Base-by-base conservation (phyloP, 2,797 vertebrate species). In the Rhinatrema bivittatum region DNA sequence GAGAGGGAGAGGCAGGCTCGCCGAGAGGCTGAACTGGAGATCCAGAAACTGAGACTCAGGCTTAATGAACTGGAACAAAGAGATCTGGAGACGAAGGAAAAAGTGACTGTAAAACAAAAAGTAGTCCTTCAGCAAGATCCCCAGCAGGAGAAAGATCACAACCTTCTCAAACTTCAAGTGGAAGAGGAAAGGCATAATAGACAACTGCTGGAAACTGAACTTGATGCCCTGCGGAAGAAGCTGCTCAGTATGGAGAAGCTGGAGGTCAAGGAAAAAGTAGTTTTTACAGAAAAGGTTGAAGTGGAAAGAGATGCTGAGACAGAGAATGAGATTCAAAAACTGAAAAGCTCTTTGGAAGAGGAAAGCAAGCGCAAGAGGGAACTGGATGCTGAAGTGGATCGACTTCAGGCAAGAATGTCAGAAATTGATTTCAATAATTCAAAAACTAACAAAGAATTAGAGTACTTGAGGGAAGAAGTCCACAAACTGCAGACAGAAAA, bases 121-220 rank as follows among this genome's bases (percentile, higher is more conserved):
- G 93, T 99, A 6, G 91, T 98, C 20, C 76, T 97, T 25, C 92
- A 98, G 67, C 91, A 94, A 68, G 96, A 99, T 65, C 96, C 96
- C 11, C 90, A 94, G 55, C 94, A 98, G 65, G 89, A 95, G 64
- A 91, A 93, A 42, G 96, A 99, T 47, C 88, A 97, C 31, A 85
- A 88, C 7, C 86, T 97, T 32, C 82, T 98, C 35, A 84, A 54
- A 46, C 72, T 93, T 17, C 91, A 98, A 67, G 74, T 97, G 10
- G 91, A 97, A 10, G 94, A 99, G 43, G 96, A 97, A 51, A 85
- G 57, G 45, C 90, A 91, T 70, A 88, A 86, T 50, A 84, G 86
- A 16, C 82, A 82, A 37, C 70, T 92, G 18, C 65, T 97, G 21
- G 91, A 99, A 69, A 87, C 87, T 0, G 89, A 98, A 43, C 64